Percentiles rank a stretch among this genome's conserved stretches.
Conservation (phyloP, 2,113 vertebrate genomes). For the Callospermophilus lateralis region DNA sequence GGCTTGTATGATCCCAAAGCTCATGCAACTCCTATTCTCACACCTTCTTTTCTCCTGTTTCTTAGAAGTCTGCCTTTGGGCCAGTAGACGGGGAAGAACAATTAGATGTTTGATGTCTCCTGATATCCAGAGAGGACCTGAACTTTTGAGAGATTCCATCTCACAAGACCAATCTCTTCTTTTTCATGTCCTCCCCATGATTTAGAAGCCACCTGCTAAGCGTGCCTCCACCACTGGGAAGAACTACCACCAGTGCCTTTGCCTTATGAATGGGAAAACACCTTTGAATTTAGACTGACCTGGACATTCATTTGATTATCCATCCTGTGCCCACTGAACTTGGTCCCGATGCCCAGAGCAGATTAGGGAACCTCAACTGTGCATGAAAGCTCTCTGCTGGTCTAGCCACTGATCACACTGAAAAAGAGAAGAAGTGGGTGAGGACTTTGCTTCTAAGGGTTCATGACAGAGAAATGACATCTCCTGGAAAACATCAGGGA, state of each 20-base stretch:
- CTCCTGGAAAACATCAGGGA: background rate
- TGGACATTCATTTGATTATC: background rate
- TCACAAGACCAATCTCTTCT: background rate
- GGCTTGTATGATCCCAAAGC: background rate
- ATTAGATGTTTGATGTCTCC: background rate
- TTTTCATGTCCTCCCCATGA: background rate
- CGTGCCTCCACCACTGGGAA: background rate
- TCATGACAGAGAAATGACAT: background rate
- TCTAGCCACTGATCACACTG: no score
- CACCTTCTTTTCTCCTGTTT: background rate
- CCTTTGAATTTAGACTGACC: background rate
- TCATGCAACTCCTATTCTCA: background rate
- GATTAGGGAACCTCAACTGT: fast-evolving
- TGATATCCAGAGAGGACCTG: background rate
- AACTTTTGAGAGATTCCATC: background rate
- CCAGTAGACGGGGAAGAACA: background rate
- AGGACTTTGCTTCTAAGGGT: background rate
- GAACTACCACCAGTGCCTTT: background rate
- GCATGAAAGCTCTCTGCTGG: fast-evolving
- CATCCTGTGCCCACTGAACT: no score
- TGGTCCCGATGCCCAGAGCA: background rate
- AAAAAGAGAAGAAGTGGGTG: background rate
- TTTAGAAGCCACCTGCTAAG: background rate
- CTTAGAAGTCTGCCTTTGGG: background rate
- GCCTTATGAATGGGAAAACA: background rate